Percentiles rank a stretch among this genome's conserved stretches.
These are phyloP conservation scores for Danio choprae DNA, from an alignment of 2,797 vertebrate species.

Conservation along the genomic window DNA sequence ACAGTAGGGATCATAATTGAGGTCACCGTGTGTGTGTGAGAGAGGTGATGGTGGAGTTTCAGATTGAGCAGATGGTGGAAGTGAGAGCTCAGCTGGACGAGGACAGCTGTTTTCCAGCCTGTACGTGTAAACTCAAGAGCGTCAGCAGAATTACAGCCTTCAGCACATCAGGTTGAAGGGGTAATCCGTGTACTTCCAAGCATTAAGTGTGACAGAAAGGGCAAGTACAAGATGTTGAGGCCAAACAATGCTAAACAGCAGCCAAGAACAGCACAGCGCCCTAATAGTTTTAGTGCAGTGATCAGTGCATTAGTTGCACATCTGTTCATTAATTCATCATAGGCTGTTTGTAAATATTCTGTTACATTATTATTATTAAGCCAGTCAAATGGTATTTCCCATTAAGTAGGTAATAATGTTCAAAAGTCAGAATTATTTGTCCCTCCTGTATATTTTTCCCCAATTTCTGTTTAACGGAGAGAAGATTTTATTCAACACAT, in stretches of 20 bases:
- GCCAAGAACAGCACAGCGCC: not conserved
- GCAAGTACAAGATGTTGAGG: not conserved
- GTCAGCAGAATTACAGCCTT: slow-evolving; percentile 30
- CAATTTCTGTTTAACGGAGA: too few relatives aligned
- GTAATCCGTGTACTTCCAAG: not conserved
- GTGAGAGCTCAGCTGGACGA: slow-evolving; percentile 20
- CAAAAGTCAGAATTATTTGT: too few relatives aligned
- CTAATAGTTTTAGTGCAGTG: not conserved
- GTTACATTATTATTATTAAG: not conserved
- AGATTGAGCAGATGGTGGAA: slow-evolving; percentile 70
- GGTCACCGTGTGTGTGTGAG: too few relatives aligned
- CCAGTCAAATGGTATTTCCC: not conserved
- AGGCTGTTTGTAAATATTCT: not conserved
- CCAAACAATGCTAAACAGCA: not conserved
- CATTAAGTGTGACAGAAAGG: not conserved
- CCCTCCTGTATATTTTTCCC: too few relatives aligned
- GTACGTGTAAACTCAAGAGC: slow-evolving; percentile 7
- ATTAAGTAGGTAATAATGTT: not conserved
- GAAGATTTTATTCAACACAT: too few relatives aligned
- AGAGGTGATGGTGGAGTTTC: slow-evolving; percentile 41
- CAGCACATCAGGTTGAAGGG: slow-evolving; percentile 11
- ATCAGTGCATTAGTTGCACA: not conserved
- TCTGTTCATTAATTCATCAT: not conserved
- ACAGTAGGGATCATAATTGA: too few relatives aligned
- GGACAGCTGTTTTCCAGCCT: slow-evolving; percentile 54